These are phyloP conservation scores for Peromyscus eremicus DNA, from an alignment of 2,797 vertebrate genomes.

Conservation along the genomic window DNA sequence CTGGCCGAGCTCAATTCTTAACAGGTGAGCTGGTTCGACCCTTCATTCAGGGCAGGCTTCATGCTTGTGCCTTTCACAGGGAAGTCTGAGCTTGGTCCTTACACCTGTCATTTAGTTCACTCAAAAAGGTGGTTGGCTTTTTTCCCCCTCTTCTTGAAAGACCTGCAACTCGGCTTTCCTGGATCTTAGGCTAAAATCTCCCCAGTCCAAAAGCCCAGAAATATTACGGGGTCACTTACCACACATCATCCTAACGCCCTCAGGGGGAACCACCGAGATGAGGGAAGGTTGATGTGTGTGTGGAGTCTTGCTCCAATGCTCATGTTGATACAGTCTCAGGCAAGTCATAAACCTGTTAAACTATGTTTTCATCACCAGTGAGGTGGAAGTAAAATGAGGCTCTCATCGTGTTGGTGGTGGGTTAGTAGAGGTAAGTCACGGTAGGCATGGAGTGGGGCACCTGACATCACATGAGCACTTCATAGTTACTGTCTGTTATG, in stretches of 20 bases:
- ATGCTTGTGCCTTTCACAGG: background rate
- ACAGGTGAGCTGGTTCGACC: fast-evolving
- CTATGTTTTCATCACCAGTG: background rate
- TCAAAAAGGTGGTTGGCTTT: background rate
- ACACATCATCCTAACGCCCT: background rate
- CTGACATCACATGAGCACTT: background rate
- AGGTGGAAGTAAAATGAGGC: background rate
- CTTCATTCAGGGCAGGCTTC: background rate
- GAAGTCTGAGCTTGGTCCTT: background rate
- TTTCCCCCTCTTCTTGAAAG: background rate
- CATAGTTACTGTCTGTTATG: background rate
- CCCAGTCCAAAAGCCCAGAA: background rate
- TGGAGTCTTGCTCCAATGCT: background rate
- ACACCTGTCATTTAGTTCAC: background rate
- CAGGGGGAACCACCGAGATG: background rate
- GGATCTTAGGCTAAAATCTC: background rate
- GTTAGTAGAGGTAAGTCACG: background rate
- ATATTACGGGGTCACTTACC: background rate
- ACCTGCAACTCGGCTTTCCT: background rate
- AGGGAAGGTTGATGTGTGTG: too few relatives aligned
- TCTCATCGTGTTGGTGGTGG: background rate
- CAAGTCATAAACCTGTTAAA: background rate
- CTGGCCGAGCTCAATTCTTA: background rate
- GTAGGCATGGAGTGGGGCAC: background rate
- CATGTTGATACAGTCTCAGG: background rate